These are phyloP conservation scores for Antheraea assamensis DNA, from an alignment of 2,888 invertebrate genomes.

Conservation along the genomic window DNA sequence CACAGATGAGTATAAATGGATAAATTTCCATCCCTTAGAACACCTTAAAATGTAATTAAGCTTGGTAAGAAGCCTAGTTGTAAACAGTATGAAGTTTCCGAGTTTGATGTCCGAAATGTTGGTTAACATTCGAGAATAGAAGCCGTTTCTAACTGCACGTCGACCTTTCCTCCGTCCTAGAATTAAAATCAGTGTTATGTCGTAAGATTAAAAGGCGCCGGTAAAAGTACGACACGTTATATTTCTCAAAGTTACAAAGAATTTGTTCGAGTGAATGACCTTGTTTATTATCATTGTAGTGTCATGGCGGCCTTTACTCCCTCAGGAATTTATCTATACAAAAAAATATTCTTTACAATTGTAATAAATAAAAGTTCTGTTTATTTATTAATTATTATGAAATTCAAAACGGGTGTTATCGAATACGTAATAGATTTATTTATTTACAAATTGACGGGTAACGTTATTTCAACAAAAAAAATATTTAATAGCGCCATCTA, in stretches of 20 bases:
- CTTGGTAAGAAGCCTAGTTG: background rate
- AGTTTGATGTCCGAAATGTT: constrained; percentile 9
- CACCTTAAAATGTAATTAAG: background rate
- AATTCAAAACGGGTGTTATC: too few relatives aligned
- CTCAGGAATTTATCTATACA: background rate
- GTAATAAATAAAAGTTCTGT: background rate
- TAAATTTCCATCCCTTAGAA: background rate
- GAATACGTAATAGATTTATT: too few relatives aligned
- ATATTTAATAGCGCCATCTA: too few relatives aligned
- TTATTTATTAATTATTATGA: background rate
- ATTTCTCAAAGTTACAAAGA: background rate
- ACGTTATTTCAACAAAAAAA: too few relatives aligned
- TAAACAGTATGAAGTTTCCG: background rate
- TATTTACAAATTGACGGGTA: background rate
- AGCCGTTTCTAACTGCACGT: background rate
- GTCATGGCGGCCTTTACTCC: background rate
- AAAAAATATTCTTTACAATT: background rate
- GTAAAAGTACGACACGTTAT: background rate
- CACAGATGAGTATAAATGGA: background rate
- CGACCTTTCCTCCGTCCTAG: background rate
- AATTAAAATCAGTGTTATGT: background rate
- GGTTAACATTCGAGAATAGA: background rate
- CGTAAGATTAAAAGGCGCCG: background rate
- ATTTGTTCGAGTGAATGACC: background rate
- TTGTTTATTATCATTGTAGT: background rate